Base-by-base conservation (phyloP, 1,140 invertebrate species). In the Lucilia cuprina region DNA sequence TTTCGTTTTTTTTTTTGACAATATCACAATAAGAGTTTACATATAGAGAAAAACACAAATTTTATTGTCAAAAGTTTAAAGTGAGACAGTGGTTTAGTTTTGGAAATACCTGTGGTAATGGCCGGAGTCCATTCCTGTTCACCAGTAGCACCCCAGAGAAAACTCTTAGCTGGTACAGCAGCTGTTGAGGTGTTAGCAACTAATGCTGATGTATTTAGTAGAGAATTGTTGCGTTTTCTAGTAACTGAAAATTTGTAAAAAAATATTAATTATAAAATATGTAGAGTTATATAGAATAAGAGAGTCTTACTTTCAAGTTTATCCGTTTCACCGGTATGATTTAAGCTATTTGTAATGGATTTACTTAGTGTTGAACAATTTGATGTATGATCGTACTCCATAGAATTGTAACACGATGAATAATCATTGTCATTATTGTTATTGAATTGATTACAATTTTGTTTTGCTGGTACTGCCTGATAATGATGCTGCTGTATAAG, bases 71-170 rank as follows among this genome's bases (percentile, higher is more conserved):
- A 25, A 21, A 25, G 41, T 13, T 77, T 17, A 35, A 17, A 5
- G 17, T 77, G 25, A n/a, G 25, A 30, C 34, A 77, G 47, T 2
- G 34, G n/a, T 34, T 34, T 25, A 21, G 21, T 12, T 83, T 19
- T 65, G n/a, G 13, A 91, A 90, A 92, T 90, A 97, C 96, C 97
- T 92, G 97, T 98, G 5, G 96, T 98, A 47, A 98, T 93, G 25
- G 96, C 97, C n/a, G 97, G 97, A 8, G 97, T 98, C 97, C 96
- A 98, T 90, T 98, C 96, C 91, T 98, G 97, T 91, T 98, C 97
- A 21, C 96, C 97, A 7, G 96, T 98, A 4, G 96, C 96, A 75
- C 97, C 97, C 96, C 96, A 98, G 10, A 97, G 92, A 35, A 96
- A 92, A 0, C 96, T 96, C 50, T 96, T 92, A 83, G 94, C 94